phyloP scores from a whole-genome alignment of 2,888 invertebrate species.

The Nebria brevicollis region DNA sequence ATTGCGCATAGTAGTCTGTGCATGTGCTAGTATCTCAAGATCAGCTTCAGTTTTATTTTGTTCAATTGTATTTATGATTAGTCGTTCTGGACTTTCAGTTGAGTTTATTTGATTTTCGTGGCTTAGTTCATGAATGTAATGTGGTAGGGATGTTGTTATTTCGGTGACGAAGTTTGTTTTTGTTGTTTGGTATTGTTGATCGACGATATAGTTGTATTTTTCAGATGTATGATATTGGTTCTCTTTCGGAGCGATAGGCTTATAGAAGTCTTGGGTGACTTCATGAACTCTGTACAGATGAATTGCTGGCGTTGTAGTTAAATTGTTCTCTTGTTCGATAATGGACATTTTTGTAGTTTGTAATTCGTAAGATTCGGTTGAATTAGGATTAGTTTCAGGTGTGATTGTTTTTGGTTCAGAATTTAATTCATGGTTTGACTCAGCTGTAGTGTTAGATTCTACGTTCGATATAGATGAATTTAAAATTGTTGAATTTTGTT shows the following conservation, averaged over 20 bases:
- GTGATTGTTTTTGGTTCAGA: neutral
- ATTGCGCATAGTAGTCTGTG: constrained; percentile 41
- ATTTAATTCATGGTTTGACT: neutral
- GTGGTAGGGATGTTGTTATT: constrained; percentile 33
- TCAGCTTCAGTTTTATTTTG: constrained; percentile 46
- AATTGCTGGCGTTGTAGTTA: constrained; percentile 8
- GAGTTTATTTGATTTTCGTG: constrained; percentile 21
- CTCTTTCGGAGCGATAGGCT: neutral
- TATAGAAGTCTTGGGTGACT: neutral
- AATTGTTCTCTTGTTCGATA: neutral
- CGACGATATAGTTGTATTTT: constrained; percentile 5
- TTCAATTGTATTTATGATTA: constrained; percentile 38
- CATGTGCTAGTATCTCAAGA: constrained; percentile 3
- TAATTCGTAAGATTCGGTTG: neutral
- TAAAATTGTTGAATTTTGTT: neutral
- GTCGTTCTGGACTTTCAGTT: constrained; percentile 30
- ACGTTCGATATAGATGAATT: too few relatives aligned
- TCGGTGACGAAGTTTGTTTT: constrained; percentile 23
- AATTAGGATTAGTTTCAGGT: neutral
- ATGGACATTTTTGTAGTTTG: neutral
- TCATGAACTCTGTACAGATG: constrained; percentile 6
- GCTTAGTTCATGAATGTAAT: constrained; percentile 44
- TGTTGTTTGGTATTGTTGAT: constrained; percentile 11
- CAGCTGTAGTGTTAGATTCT: too few relatives aligned
- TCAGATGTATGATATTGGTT: neutral